These are phyloP conservation scores for Myanophis thanlyinensis DNA, from an alignment of 2,113 vertebrate species.

Conservation along the genomic window DNA sequence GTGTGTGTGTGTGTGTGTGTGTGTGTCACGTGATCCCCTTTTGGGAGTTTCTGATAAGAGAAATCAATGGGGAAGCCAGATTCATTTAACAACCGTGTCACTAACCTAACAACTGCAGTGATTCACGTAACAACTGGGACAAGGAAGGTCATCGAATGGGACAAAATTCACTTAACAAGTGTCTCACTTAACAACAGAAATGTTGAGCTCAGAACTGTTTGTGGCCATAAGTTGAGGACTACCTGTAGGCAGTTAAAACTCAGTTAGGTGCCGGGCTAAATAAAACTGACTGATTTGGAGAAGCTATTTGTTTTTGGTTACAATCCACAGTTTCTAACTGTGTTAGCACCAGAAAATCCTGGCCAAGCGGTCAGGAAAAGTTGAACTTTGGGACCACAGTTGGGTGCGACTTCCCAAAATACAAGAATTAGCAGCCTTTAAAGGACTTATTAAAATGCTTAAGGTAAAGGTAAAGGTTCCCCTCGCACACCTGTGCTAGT, in stretches of 20 bases:
- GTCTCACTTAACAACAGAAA: neutral
- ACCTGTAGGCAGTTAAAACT: neutral
- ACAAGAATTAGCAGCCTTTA: neutral
- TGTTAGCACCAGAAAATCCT: neutral
- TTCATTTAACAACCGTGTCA: neutral
- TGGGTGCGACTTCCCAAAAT: neutral
- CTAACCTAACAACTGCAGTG: neutral
- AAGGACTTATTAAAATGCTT: neutral
- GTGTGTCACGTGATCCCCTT: neutral
- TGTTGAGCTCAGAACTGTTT: neutral
- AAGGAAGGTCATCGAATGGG: neutral
- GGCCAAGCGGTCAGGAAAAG: neutral
- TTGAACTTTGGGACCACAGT: neutral
- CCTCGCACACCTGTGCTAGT: no score
- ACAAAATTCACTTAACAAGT: neutral
- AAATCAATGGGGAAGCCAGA: neutral
- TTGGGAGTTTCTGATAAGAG: neutral
- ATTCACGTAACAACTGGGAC: neutral
- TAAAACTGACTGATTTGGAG: neutral
- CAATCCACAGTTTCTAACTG: no score
- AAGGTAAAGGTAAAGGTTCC: no score
- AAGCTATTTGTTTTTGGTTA: neutral
- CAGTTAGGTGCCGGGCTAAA: neutral
- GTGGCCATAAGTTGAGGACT: neutral
- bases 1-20: no score